Conservation (phyloP, 2,113 vertebrate genomes). For the Limanda limanda region DNA sequence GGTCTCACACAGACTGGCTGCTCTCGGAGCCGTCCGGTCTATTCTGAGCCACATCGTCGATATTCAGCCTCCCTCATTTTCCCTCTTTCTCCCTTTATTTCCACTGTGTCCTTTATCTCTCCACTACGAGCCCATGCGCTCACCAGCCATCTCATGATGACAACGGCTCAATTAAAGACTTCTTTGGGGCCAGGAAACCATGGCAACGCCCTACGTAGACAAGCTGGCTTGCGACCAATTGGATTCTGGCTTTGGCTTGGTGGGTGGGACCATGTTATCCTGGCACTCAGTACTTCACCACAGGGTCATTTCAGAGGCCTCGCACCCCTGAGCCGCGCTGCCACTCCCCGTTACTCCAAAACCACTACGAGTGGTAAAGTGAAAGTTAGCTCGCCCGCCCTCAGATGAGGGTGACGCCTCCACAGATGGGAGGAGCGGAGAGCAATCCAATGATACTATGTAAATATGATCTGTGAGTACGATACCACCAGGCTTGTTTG, state of each 20-base stretch:
- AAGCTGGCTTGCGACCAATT: constrained; percentile 65
- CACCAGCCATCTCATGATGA: constrained; percentile 66
- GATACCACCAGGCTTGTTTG: not conserved
- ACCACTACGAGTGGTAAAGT: constrained; percentile 55
- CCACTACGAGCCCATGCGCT: constrained; percentile 20
- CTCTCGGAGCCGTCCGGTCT: constrained; percentile 44
- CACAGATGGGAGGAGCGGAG: constrained; percentile 16
- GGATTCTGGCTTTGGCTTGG: constrained; percentile 28
- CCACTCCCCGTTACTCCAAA: constrained; percentile 69
- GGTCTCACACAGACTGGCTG: not conserved
- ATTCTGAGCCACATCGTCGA: constrained; percentile 49
- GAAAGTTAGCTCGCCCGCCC: constrained; percentile 41
- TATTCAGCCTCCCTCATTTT: constrained; percentile 10
- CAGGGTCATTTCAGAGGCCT: constrained; percentile 62
- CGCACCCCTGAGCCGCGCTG: constrained; percentile 47
- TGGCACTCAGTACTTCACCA: constrained; percentile 54
- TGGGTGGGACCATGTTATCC: constrained; percentile 57
- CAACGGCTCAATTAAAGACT: constrained; percentile 72
- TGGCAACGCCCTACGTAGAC: constrained; percentile 66
- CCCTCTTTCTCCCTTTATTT: not conserved
- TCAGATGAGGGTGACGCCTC: constrained; percentile 25
- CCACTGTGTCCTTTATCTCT: constrained; percentile 21
- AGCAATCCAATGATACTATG: constrained; percentile 24
- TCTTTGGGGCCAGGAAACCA: constrained; percentile 62
- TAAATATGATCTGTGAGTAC: constrained; percentile 17